Conservation (phyloP, 2,888 invertebrate genomes). For the Tromatobia lineatoria region DNA sequence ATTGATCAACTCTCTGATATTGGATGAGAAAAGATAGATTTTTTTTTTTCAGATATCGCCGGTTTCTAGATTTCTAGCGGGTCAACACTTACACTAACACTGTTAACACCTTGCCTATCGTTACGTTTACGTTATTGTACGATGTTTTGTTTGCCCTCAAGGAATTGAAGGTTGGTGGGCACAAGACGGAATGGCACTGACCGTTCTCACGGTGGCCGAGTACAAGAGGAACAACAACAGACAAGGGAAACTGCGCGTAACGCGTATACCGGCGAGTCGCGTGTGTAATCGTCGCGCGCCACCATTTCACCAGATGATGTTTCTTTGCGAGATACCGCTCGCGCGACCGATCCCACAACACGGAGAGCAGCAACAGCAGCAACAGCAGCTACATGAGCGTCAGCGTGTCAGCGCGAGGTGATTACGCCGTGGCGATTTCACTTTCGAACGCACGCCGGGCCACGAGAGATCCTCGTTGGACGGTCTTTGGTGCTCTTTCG, state of each 20-base stretch:
- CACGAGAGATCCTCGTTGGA: constrained; percentile 33
- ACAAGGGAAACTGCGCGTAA: constrained; percentile 25
- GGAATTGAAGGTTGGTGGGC: too few species aligned
- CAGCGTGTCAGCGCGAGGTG: constrained; percentile 47
- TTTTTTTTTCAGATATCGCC: too few species aligned
- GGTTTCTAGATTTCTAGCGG: too few species aligned
- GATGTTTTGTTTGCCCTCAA: too few species aligned
- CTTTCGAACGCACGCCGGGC: constrained; percentile 43
- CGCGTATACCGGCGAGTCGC: background rate
- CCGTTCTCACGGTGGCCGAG: constrained; percentile 42
- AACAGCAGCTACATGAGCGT: constrained; percentile 36
- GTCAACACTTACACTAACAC: too few species aligned
- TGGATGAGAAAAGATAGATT: too few species aligned
- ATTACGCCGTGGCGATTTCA: constrained; percentile 54
- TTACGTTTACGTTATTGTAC: too few species aligned
- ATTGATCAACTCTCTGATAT: too few species aligned
- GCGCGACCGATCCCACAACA: constrained; percentile 2
- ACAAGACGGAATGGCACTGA: background rate
- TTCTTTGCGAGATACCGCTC: constrained; percentile 40
- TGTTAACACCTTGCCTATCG: too few species aligned
- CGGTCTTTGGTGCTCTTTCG: background rate
- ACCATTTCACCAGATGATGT: constrained; percentile 30
- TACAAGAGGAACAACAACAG: constrained; percentile 9
- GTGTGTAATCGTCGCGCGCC: constrained; percentile 31
- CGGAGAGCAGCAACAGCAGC: background rate